Evolutionary conservation across 2,113 vertebrate species (phyloP).

Genomic region (Argyrosomus japonicus): DNA sequence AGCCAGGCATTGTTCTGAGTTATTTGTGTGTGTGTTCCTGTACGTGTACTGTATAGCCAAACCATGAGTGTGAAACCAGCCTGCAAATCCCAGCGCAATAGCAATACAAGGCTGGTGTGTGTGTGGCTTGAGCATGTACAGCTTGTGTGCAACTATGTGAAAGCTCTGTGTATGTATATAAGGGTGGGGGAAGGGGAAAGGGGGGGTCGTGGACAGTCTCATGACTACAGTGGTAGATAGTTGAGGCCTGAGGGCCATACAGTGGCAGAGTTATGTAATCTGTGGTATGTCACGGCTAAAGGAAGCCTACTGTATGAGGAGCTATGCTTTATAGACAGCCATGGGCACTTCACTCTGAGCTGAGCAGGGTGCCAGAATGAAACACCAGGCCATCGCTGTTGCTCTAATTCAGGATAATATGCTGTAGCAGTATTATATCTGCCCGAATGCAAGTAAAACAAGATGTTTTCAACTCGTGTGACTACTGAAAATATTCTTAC

Average conservation of each 20-base stretch:
- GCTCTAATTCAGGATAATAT: constrained; percentile 19
- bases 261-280: constrained; percentile 73
- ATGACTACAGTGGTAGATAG: constrained; percentile 62
- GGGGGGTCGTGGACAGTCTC: constrained; percentile 31
- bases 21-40: constrained; percentile 6
- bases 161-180: constrained; percentile 30
- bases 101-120: constrained; percentile 48
- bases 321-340: constrained; percentile 26
- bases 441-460: not conserved
- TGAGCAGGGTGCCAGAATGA: constrained; percentile 6
- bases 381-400: constrained; percentile 25
- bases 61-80: constrained; percentile 28
- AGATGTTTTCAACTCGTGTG: not conserved
- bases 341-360: constrained; percentile 11
- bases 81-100: constrained; percentile 17
- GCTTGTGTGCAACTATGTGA: constrained; percentile 42
- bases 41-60: not conserved
- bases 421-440: not conserved
- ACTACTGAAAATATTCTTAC: not conserved
- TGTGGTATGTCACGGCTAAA: constrained; percentile 50
- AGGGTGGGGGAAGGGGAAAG: constrained; percentile 30
- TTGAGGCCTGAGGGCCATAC: constrained; percentile 48
- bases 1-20: constrained; percentile 43
- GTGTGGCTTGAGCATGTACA: constrained; percentile 21
- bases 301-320: constrained; percentile 40